These are phyloP conservation scores for Pristionchus fissidentatus DNA, from an alignment of 2,888 invertebrate genomes.

Conservation along the genomic window DNA sequence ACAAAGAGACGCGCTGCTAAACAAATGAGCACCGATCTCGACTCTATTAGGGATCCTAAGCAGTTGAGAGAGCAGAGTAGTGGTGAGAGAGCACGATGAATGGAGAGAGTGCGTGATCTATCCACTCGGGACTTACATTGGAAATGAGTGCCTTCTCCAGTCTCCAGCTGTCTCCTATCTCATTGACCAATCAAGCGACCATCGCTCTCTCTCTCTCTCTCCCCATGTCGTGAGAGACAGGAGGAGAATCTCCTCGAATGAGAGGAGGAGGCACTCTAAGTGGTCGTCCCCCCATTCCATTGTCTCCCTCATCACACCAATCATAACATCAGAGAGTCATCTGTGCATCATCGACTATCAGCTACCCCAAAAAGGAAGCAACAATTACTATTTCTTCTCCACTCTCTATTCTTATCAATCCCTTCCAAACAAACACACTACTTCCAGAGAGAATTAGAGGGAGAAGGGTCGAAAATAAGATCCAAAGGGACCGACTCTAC, in stretches of 20 bases:
- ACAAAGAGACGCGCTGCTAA: neutral
- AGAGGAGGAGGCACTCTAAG: neutral
- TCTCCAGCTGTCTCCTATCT: constrained; percentile 43
- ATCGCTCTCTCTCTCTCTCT: neutral
- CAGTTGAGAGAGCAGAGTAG: neutral
- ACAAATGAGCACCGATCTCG: neutral
- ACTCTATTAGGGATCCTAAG: constrained; percentile 3
- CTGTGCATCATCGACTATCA: neutral
- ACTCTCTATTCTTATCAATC: constrained; percentile 33
- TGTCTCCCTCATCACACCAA: constrained; percentile 26
- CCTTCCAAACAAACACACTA: constrained; percentile 21
- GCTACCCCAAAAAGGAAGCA: constrained; percentile 12
- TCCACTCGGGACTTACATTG: neutral
- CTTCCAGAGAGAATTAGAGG: neutral
- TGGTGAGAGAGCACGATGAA: neutral
- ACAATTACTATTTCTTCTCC: neutral
- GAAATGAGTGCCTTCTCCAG: constrained; percentile 28
- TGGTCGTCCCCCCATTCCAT: constrained; percentile 35
- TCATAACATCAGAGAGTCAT: constrained; percentile 15
- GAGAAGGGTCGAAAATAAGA: neutral
- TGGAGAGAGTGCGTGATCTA: neutral
- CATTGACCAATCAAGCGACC: constrained; percentile 22
- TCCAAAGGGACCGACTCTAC: neutral
- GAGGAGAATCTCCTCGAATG: too few species aligned
- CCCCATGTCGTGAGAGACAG: constrained; percentile 7